A percentile compares a stretch with the other conserved stretches of the same genome.
Conservation (phyloP, 2,888 invertebrate species). For the Tribolium freemani region DNA sequence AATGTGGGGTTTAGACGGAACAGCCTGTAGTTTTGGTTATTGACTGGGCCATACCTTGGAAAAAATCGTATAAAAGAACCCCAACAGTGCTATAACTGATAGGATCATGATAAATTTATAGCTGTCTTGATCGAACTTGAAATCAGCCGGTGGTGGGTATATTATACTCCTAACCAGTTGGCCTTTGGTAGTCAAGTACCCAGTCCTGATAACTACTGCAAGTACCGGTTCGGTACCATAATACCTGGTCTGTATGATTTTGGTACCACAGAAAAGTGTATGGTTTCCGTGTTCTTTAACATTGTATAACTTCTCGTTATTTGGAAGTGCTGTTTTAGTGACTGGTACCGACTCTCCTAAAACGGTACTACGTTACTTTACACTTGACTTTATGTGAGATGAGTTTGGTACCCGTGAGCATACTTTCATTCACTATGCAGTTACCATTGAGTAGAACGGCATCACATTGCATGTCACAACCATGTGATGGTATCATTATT, state of each 20-base stretch:
- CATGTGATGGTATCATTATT: conserved; percentile 84
- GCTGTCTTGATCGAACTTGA: conserved; percentile 95
- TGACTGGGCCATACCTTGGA: too few relatives aligned
- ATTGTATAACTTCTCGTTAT: conserved; percentile 77
- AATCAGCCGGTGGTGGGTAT: conserved; percentile 96
- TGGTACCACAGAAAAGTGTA: conserved; percentile 91
- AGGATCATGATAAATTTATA: conserved; percentile 90
- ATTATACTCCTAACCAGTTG: conserved; percentile 90
- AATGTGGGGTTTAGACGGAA: too few relatives aligned
- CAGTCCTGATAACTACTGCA: conserved; percentile 86
- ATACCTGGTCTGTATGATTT: conserved; percentile 91
- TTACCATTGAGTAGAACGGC: conserved; percentile 88
- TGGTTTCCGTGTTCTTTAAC: conserved; percentile 89
- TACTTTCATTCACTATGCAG: conserved; percentile 94
- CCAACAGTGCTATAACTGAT: conserved; percentile 82
- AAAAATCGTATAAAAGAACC: conserved; percentile 89
- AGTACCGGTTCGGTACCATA: conserved; percentile 56
- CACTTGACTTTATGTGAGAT: not conserved
- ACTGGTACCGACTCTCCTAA: conserved; percentile 62
- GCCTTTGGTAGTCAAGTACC: conserved; percentile 93
- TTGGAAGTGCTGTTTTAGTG: conserved; percentile 90
- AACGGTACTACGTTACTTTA: conserved; percentile 29
- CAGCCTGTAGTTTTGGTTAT: too few relatives aligned
- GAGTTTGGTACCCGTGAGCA: conserved; percentile 83
- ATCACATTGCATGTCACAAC: conserved; percentile 93